A percentile compares a stretch with the other conserved stretches of the same genome.
phyloP scores from a whole-genome alignment of 2,888 invertebrate species.

The Stenurella melanura region DNA sequence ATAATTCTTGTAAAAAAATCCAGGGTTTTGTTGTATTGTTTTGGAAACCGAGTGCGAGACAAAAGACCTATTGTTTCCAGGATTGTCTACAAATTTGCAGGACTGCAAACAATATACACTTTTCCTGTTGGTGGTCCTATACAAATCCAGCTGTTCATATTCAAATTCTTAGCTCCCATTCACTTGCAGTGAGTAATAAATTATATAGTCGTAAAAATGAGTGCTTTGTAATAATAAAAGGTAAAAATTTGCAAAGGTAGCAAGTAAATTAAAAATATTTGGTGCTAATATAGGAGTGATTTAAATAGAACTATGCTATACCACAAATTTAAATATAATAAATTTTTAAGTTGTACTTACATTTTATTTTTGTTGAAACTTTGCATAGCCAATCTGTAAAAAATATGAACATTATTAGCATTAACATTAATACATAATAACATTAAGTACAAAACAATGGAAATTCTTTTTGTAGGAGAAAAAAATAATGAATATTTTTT shows the following conservation, averaged over 20 bases:
- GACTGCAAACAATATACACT: slow-evolving; percentile 22
- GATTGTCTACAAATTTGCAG: slow-evolving; percentile 30
- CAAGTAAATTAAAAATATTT: too few relatives aligned
- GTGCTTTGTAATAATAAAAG: background rate
- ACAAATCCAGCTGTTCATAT: slow-evolving; percentile 24
- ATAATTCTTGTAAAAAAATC: slow-evolving; percentile 10
- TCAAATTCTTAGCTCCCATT: slow-evolving; percentile 11
- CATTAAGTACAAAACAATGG: too few relatives aligned
- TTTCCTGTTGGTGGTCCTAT: slow-evolving; percentile 9
- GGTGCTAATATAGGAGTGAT: too few relatives aligned
- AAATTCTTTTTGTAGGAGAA: too few relatives aligned
- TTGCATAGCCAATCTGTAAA: too few relatives aligned
- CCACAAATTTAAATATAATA: too few relatives aligned
- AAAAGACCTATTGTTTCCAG: slow-evolving; percentile 21
- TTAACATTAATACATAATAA: too few relatives aligned
- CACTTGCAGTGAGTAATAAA: background rate
- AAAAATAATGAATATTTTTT: too few relatives aligned
- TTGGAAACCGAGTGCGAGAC: slow-evolving; percentile 18
- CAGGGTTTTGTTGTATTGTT: slow-evolving; percentile 24
- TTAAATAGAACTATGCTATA: too few relatives aligned
- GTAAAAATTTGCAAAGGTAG: background rate
- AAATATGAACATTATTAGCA: too few relatives aligned
- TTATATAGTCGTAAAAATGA: background rate
- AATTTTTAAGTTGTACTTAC: too few relatives aligned
- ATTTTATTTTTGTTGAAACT: too few relatives aligned